phyloP scores from a whole-genome alignment of 1,140 invertebrate genomes.

The Musca domestica region DNA sequence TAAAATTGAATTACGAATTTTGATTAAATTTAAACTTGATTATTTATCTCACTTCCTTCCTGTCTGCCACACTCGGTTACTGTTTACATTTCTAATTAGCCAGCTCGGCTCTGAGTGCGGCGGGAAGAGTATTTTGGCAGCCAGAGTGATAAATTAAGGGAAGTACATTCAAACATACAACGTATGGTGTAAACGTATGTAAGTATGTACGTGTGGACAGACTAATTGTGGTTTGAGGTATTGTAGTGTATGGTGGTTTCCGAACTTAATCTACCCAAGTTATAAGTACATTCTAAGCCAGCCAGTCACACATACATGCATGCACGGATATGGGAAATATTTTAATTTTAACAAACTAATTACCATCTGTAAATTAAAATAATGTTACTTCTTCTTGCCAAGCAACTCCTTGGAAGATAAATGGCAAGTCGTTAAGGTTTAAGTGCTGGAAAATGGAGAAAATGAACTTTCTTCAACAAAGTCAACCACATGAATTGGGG shows the following conservation, averaged over 20 bases:
- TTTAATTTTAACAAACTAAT: conserved; percentile 18
- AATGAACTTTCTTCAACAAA: no score
- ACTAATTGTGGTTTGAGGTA: neutral
- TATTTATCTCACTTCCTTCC: conserved; percentile 3
- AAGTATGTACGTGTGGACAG: no score
- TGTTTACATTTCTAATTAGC: conserved; percentile 8
- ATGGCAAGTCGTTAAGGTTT: no score
- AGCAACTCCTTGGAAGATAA: no score
- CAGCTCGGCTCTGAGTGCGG: neutral
- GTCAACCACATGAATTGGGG: no score
- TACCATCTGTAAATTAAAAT: conserved; percentile 11
- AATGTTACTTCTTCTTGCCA: neutral
- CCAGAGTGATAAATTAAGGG: no score
- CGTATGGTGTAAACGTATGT: neutral
- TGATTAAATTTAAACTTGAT: conserved; percentile 16
- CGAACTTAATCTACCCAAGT: neutral
- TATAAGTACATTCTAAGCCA: neutral
- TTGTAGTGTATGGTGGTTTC: neutral
- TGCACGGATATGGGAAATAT: neutral
- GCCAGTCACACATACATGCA: no score
- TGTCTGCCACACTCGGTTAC: neutral
- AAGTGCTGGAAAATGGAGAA: no score
- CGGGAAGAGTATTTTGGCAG: no score
- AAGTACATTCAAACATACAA: neutral
- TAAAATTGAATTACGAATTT: conserved; percentile 15